These are phyloP conservation scores for Periplaneta americana DNA, from an alignment of 1,140 invertebrate species.

Conservation along the genomic window DNA sequence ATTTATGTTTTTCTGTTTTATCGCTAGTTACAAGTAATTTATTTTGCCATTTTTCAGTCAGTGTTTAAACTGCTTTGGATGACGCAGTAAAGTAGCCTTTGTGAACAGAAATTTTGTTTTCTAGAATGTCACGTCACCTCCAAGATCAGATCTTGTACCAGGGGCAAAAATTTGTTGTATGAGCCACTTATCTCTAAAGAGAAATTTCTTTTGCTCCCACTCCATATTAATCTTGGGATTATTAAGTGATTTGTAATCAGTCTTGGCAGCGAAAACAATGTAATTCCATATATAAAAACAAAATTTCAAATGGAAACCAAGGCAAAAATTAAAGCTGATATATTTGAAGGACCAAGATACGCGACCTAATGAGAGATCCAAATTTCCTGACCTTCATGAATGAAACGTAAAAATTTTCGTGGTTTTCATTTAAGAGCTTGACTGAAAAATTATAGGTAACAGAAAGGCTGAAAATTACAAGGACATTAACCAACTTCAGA, in stretches of 20 bases:
- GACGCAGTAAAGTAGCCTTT: too few species aligned
- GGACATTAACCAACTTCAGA: too few species aligned
- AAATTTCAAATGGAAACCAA: not conserved
- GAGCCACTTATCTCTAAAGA: not conserved
- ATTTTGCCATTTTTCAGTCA: too few species aligned
- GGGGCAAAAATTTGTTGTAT: not conserved
- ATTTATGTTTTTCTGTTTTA: too few species aligned
- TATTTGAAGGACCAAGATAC: not conserved
- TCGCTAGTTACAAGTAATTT: too few species aligned
- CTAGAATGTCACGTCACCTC: not conserved
- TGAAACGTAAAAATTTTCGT: not conserved
- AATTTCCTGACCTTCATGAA: not conserved
- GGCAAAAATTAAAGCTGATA: not conserved
- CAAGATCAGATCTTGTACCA: not conserved
- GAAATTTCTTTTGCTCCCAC: too few species aligned
- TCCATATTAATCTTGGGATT: not conserved
- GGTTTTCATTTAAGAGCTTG: too few species aligned
- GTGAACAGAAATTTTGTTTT: too few species aligned
- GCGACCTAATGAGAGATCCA: not conserved
- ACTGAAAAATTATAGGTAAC: too few species aligned
- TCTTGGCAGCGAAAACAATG: conserved; percentile 1
- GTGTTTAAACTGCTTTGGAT: too few species aligned
- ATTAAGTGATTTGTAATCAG: not conserved
- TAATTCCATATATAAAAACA: not conserved
- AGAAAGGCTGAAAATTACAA: too few species aligned